Percentiles rank a stretch among this genome's conserved stretches.
These are phyloP conservation scores for Drosophila arizonae DNA, from an alignment of 1,140 invertebrate species.

Conservation along the genomic window DNA sequence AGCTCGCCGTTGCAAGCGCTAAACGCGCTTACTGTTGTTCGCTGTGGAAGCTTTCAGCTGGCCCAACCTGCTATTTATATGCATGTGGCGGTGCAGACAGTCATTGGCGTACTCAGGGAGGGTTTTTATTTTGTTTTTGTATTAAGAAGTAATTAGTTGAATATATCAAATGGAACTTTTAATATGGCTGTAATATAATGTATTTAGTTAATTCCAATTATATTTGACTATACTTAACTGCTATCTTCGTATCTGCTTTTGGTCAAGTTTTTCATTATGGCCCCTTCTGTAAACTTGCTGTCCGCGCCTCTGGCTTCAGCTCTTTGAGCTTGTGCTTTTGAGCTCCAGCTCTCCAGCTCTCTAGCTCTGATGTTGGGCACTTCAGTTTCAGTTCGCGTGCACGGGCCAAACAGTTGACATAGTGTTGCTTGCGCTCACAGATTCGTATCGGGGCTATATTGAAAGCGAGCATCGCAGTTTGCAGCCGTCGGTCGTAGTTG, in stretches of 20 bases:
- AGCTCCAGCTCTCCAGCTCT: constrained; percentile 51
- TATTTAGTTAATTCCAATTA: no score
- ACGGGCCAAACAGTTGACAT: constrained; percentile 63
- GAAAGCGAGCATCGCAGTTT: constrained; percentile 41
- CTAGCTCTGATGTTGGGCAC: constrained; percentile 36
- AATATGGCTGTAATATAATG: no score
- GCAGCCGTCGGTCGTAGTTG: constrained; percentile 36
- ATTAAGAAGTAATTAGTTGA: neutral
- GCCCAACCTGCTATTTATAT: constrained; percentile 47
- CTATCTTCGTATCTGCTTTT: neutral
- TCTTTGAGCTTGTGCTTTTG: constrained; percentile 41
- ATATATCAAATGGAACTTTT: no score
- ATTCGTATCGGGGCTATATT: constrained; percentile 21
- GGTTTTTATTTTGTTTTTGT: neutral
- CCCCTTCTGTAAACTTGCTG: neutral
- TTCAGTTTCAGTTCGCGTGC: constrained; percentile 58
- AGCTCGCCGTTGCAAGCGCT: constrained; percentile 20
- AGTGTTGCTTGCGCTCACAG: constrained; percentile 16
- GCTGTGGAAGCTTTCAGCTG: constrained; percentile 53
- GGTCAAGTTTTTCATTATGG: neutral
- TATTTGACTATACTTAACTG: no score
- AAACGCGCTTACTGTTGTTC: constrained; percentile 19
- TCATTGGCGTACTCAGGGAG: constrained; percentile 14
- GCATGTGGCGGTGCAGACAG: constrained; percentile 19
- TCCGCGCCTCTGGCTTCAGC: constrained; percentile 15